phyloP scores from a whole-genome alignment of 2,113 vertebrate species.

The human (Homo sapiens) region DNA sequence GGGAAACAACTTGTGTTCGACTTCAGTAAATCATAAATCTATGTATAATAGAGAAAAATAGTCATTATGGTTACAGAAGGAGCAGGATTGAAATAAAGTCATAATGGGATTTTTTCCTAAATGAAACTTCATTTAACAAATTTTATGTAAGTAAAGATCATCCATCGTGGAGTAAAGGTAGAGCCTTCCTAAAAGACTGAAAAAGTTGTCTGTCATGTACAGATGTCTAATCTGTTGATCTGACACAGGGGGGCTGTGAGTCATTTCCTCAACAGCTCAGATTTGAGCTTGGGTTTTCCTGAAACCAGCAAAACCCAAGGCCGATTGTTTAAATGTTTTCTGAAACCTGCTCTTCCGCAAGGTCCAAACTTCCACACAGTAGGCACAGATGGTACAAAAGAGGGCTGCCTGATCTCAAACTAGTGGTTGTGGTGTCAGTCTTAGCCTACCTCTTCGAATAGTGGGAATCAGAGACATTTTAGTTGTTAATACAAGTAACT shows the following conservation, averaged over 20 bases:
- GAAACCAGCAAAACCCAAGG: not conserved
- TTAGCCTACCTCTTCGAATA: not conserved
- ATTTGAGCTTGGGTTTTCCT: not conserved
- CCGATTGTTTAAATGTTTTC: not conserved
- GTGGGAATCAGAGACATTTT: not conserved
- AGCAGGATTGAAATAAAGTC: too few species aligned
- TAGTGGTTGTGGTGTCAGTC: not conserved
- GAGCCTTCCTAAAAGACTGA: not conserved
- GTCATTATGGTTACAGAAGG: not conserved
- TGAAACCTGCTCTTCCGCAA: not conserved
- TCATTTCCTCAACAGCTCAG: not conserved
- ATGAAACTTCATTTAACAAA: not conserved
- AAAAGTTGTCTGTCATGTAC: not conserved
- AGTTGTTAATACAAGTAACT: not conserved
- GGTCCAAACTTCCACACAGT: not conserved
- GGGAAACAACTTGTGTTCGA: not conserved
- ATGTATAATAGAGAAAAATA: not conserved
- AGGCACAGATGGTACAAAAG: not conserved
- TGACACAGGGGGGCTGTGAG: not conserved
- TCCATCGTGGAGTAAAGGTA: not conserved
- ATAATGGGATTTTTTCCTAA: not conserved
- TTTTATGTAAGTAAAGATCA: constrained; percentile 22
- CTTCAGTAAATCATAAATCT: not conserved
- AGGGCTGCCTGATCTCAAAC: not conserved
- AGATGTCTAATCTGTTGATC: not conserved